Conservation (phyloP, 2,888 invertebrate genomes). For the Heliconius aoede region DNA sequence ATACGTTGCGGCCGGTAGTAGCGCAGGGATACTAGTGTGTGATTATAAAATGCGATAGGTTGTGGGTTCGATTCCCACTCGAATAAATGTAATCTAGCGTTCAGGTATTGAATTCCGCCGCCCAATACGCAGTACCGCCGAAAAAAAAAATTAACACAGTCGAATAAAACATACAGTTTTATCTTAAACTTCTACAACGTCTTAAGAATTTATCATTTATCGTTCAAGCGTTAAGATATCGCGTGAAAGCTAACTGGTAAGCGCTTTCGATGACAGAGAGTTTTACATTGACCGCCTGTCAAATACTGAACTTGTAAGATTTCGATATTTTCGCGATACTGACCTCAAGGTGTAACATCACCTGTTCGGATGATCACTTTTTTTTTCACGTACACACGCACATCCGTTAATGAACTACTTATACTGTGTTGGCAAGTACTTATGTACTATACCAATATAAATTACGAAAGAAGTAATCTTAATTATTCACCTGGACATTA, state of each 20-base stretch:
- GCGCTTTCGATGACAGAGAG: slow-evolving; percentile 32
- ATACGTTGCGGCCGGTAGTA: background rate
- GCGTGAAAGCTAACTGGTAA: slow-evolving; percentile 42
- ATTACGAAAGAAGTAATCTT: background rate
- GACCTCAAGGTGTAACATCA: slow-evolving; percentile 36
- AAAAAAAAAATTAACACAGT: slow-evolving; percentile 15
- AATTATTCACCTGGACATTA: too few species aligned
- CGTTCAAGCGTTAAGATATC: slow-evolving; percentile 46
- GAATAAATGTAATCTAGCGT: too few species aligned
- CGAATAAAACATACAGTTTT: slow-evolving; percentile 10
- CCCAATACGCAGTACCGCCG: too few species aligned
- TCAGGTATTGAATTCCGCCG: too few species aligned
- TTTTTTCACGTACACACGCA: slow-evolving; percentile 11
- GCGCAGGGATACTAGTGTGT: too few species aligned
- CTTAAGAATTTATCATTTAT: slow-evolving; percentile 7
- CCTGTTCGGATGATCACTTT: slow-evolving; percentile 36
- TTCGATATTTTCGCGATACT: slow-evolving; percentile 39
- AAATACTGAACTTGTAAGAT: slow-evolving; percentile 41
- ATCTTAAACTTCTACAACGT: slow-evolving; percentile 11
- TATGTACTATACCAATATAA: background rate
- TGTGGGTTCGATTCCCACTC: too few species aligned
- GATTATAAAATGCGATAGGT: too few species aligned
- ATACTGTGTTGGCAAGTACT: background rate
- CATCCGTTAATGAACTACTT: slow-evolving; percentile 17
- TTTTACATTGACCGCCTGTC: slow-evolving; percentile 43